Evolutionary conservation across 53 echinoderm and acorn worm genomes (phyloP), one percentile per base, ranked within the genome.

Genomic region (Holothuria scabra): DNA sequence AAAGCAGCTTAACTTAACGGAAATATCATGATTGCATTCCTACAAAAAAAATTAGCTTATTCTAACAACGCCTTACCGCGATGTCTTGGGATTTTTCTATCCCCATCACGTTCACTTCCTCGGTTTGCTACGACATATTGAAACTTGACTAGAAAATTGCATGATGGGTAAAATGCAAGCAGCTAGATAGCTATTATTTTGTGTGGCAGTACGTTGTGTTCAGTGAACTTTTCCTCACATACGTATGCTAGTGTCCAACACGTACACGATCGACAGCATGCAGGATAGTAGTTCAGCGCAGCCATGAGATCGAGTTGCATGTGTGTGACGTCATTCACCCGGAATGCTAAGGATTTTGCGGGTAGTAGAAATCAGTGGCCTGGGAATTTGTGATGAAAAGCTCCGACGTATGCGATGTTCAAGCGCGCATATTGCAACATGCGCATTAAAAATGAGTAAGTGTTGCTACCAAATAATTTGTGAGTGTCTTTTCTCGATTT

Each of bases 21-120:
- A 11, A 79, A 79, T 20, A 55, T 33, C 34, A 29, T 4, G 16
- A 58, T 30, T 56, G 59, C 20, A 59, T 19, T 56, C 12, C 8
- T 26, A 55, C 32, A 57, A 26, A 57, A 26, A n/a, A 18, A 28
- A 13, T 56, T 23, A 58, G 28, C 26, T 19, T 79, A 19, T 56
- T 58, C 56, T 28, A 21, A 57, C 56, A 56, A 58, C 59, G 28
- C 58, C 82, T 81, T 64, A 81, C 82, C 82, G 82, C 82, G 82
- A 81, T 81, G 82, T 64, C 82, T 31, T 26, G 82, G 82, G 82
- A 81, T 81, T 81, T 81, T 61, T 81, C 46, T 61, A 81, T 81
- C 82, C 82, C 82, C 82, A 81, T 81, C 82, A 81, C 82, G 82
- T 64, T 12, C 62, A 81, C 82, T 63, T 63, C 82, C 37, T 28